A percentile compares a stretch with the other conserved stretches of the same genome.
Conservation (phyloP, 2,113 vertebrate species). For the Aegithalos caudatus region DNA sequence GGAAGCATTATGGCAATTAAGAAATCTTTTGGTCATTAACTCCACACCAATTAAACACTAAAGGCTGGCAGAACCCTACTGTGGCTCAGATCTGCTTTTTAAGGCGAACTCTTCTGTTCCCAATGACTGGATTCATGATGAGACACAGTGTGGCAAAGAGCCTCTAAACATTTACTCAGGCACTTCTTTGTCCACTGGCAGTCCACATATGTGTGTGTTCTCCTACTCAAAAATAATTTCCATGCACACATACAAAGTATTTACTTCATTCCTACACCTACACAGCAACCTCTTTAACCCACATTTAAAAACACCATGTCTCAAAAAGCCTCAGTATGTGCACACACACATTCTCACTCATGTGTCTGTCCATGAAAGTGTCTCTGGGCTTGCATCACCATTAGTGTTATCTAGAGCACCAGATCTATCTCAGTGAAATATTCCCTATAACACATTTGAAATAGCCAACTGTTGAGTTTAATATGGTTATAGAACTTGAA, state of each 20-base stretch:
- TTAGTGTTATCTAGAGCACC: neutral
- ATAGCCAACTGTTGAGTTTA: neutral
- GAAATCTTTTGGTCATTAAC: slow-evolving; percentile 63
- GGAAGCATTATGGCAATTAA: slow-evolving; percentile 59
- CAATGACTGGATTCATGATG: neutral
- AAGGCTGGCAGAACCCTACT: neutral
- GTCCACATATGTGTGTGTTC: neutral
- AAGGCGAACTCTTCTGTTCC: neutral
- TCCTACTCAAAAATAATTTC: neutral
- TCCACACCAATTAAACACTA: slow-evolving; percentile 54
- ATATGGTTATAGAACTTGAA: neutral
- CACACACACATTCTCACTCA: neutral
- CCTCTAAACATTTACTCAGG: neutral
- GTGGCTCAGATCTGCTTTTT: neutral
- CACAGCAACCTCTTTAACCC: neutral
- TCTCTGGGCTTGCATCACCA: neutral
- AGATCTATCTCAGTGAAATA: neutral
- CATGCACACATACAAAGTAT: neutral
- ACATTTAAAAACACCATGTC: neutral
- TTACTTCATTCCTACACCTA: neutral
- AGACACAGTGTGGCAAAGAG: neutral
- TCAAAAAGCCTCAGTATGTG: neutral
- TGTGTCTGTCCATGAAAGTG: rapidly evolving
- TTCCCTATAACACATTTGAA: neutral
- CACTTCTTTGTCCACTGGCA: neutral